Evolutionary conservation across 1,140 invertebrate species (phyloP).

Genomic region (Gonioctena quinquepunctata): DNA sequence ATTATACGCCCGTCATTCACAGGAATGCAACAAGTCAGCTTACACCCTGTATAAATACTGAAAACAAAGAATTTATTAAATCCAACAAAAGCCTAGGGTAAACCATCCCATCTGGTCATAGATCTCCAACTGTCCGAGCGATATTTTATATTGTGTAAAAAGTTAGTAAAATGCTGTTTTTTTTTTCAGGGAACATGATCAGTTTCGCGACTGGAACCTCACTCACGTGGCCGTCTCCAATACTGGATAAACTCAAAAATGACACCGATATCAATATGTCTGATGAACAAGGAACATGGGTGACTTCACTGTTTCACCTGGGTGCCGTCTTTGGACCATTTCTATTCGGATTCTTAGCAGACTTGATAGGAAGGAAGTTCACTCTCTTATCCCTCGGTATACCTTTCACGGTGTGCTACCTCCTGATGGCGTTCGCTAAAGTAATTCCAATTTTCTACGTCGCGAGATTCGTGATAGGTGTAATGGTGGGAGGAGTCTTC

Average conservation of each 20-base stretch:
- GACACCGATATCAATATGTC: conserved; percentile 31
- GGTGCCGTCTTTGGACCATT: conserved; percentile 66
- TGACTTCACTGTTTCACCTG: conserved; percentile 67
- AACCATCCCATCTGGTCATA: too few relatives aligned
- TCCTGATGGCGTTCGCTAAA: conserved; percentile 60
- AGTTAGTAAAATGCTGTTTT: too few relatives aligned
- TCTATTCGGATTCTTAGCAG: conserved; percentile 50
- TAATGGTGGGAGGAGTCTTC: conserved; percentile 57
- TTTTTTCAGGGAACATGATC: conserved; percentile 70
- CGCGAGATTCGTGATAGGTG: conserved; percentile 55
- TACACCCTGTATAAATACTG: too few relatives aligned
- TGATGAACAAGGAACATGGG: conserved; percentile 31
- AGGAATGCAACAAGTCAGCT: too few relatives aligned
- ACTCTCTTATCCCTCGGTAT: conserved; percentile 55
- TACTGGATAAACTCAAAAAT: conserved; percentile 44
- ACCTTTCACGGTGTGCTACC: conserved; percentile 28
- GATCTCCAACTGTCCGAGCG: too few relatives aligned
- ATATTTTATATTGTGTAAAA: too few relatives aligned
- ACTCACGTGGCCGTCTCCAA: conserved; percentile 74
- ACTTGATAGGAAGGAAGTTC: conserved; percentile 57
- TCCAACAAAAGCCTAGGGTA: too few relatives aligned
- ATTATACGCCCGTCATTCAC: too few relatives aligned
- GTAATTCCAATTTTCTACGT: conserved; percentile 72
- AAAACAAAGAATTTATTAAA: too few relatives aligned
- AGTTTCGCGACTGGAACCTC: conserved; percentile 65